Evolutionary conservation across 2,113 vertebrate genomes (phyloP).

Genomic region (Cyprinus carpio): DNA sequence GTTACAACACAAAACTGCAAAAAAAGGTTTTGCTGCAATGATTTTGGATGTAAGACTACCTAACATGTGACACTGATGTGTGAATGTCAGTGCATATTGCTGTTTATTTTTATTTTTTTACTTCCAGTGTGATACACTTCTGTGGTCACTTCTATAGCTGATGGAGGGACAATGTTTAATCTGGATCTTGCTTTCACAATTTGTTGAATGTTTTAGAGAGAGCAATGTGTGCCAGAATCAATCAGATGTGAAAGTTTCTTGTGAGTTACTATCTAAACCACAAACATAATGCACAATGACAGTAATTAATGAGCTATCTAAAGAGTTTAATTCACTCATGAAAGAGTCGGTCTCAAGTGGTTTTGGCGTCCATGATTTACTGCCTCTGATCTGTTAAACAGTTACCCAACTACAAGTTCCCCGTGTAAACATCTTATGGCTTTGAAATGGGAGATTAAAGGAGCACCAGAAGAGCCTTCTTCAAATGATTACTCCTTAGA

Average conservation of each 20-base stretch:
- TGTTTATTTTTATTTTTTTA: conserved; percentile 25
- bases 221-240: background rate
- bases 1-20: conserved; percentile 73
- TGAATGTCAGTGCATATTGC: conserved; percentile 51
- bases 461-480: background rate
- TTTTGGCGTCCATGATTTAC: conserved; percentile 6
- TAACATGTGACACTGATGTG: conserved; percentile 82
- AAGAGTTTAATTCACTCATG: background rate
- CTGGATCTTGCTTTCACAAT: background rate
- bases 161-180: conserved; percentile 5
- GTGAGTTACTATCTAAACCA: conserved; percentile 4
- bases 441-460: background rate
- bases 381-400: conserved; percentile 14
- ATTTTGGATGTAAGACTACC: conserved; percentile 80
- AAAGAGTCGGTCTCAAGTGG: conserved; percentile 14
- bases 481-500: background rate
- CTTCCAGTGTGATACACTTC: conserved; percentile 18
- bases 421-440: background rate
- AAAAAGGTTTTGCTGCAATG: conserved; percentile 68
- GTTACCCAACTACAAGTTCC: background rate
- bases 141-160: background rate
- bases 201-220: conserved; percentile 29
- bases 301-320: background rate
- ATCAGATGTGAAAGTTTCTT: conserved; percentile 12
- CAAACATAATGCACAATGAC: background rate